Conservation (phyloP, 2,113 vertebrate species). For the Scatophagus argus region DNA sequence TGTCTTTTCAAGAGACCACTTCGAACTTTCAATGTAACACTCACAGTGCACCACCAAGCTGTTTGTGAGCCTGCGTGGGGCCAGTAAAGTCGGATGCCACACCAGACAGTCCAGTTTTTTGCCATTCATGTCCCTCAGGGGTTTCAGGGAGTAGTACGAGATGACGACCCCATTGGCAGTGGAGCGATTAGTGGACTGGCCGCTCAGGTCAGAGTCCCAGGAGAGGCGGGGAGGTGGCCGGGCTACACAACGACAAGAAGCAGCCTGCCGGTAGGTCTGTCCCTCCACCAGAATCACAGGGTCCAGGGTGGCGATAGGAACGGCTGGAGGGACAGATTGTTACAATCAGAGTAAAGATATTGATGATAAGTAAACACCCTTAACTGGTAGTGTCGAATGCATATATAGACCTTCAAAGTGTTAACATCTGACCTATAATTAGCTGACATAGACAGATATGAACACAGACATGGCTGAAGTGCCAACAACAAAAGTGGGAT, state of each 20-base stretch:
- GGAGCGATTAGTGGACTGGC: conserved; percentile 77
- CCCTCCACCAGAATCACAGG: conserved; percentile 84
- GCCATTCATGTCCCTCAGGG: conserved; percentile 89
- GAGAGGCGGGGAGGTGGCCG: conserved; percentile 84
- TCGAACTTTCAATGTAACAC: conserved; percentile 13
- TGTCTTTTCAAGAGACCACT: too few relatives aligned
- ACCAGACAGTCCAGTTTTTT: conserved; percentile 91
- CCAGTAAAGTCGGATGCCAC: conserved; percentile 83
- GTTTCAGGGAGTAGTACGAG: conserved; percentile 88
- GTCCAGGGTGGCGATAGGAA: conserved; percentile 79
- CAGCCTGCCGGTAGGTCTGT: conserved; percentile 82
- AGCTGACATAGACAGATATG: too few relatives aligned
- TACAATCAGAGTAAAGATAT: background rate
- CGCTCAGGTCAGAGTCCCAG: conserved; percentile 90
- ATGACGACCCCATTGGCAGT: conserved; percentile 82
- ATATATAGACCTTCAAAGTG: background rate
- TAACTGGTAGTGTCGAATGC: background rate
- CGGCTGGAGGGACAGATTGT: conserved; percentile 58
- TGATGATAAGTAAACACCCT: background rate
- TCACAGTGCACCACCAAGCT: conserved; percentile 89
- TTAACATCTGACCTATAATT: too few relatives aligned
- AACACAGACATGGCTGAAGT: background rate
- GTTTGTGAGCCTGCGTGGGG: conserved; percentile 84
- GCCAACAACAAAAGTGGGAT: too few relatives aligned
- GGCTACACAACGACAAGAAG: conserved; percentile 89